phyloP scores from a whole-genome alignment of 2,888 invertebrate genomes.

The Hartigia nigra region DNA sequence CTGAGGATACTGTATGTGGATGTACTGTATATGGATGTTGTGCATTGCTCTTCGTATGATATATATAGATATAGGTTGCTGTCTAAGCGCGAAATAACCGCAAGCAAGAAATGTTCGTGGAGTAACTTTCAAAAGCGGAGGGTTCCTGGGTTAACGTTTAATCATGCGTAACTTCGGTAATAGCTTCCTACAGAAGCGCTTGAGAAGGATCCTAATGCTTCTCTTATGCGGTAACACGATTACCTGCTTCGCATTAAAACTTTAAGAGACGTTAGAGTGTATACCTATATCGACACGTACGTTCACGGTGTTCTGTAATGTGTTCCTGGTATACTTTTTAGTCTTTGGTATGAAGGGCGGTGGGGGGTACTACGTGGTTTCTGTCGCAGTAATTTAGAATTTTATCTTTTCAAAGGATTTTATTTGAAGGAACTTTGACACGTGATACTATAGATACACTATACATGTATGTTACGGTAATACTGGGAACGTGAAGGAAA shows the following conservation, averaged over 20 bases:
- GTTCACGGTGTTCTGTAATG: constrained; percentile 29
- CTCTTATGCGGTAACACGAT: constrained; percentile 47
- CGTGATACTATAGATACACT: not conserved
- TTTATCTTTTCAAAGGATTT: not conserved
- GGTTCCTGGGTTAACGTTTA: constrained; percentile 57
- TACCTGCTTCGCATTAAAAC: constrained; percentile 47
- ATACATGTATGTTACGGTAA: not conserved
- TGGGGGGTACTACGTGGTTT: not conserved
- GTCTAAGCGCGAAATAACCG: not conserved
- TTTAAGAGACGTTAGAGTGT: constrained; percentile 42
- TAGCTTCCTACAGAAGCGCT: constrained; percentile 52
- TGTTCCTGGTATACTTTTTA: constrained; percentile 17
- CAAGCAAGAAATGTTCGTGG: constrained; percentile 3
- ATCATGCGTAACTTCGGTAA: constrained; percentile 56
- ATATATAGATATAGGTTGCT: not conserved
- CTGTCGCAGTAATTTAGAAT: not conserved
- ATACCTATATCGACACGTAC: constrained; percentile 2
- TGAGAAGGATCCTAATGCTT: constrained; percentile 54
- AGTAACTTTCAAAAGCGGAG: constrained; percentile 44
- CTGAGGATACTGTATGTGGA: not conserved
- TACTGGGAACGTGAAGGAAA: not conserved
- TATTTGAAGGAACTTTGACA: not conserved
- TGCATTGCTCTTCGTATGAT: not conserved
- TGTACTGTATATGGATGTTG: not conserved
- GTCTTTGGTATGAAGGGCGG: not conserved